Conservation (phyloP, 2,113 vertebrate genomes). For the Scalopus aquaticus region DNA sequence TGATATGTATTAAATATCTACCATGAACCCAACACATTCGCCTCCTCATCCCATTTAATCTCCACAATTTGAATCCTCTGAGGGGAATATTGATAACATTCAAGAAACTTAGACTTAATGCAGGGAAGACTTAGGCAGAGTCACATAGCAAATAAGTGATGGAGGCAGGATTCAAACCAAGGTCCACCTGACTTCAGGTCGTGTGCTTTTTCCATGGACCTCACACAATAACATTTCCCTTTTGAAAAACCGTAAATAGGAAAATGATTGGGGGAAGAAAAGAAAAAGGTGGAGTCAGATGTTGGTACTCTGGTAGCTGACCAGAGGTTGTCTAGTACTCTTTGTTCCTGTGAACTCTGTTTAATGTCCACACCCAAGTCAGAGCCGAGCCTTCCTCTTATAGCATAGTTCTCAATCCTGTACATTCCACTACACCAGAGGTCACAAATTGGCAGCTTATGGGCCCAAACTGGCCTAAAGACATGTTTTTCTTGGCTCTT, state of each 20-base stretch:
- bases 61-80: background rate
- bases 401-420: background rate
- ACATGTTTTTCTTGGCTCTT: background rate
- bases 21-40: rapidly evolving
- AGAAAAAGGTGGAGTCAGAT: background rate
- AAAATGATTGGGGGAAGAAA: too few relatives aligned
- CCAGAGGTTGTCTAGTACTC: background rate
- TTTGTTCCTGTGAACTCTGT: too few relatives aligned
- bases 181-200: background rate
- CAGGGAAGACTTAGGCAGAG: background rate
- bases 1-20: rapidly evolving
- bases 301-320: background rate
- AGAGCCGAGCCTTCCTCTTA: background rate
- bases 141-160: background rate
- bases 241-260: background rate
- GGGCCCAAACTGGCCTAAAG: background rate
- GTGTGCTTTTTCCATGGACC: background rate
- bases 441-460: background rate
- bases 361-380: too few relatives aligned
- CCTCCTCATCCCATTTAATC: background rate
- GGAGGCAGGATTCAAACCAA: background rate
- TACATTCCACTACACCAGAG: background rate
- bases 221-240: background rate
- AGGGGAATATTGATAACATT: background rate
- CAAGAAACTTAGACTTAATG: background rate